Conservation (phyloP, 2,797 vertebrate species). For the Danionella dracula region DNA sequence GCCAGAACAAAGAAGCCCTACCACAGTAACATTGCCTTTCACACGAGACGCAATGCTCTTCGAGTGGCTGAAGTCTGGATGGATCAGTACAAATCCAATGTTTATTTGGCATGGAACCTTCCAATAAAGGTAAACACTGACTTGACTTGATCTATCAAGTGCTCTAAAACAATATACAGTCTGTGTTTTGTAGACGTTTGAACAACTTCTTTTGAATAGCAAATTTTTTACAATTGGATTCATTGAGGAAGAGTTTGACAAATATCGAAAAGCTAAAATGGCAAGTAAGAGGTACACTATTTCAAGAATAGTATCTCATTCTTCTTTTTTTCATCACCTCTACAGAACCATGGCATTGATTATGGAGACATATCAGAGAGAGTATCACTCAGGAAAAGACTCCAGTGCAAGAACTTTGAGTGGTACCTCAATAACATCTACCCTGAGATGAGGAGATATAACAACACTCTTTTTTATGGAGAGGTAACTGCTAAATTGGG, state of each 20-base stretch:
- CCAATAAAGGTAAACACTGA: conserved; percentile 80
- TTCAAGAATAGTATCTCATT: too few species aligned
- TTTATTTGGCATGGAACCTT: conserved; percentile 97
- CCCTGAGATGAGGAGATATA: conserved; percentile 96
- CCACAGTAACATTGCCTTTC: conserved; percentile 89
- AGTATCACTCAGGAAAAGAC: conserved; percentile 77
- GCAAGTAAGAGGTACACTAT: too few species aligned
- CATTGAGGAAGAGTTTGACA: too few species aligned
- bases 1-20: conserved; percentile 94
- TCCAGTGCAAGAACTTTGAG: conserved; percentile 92
- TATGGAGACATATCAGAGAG: conserved; percentile 90
- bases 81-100: conserved; percentile 91
- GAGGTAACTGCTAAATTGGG: conserved; percentile 73
- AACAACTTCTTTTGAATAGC: too few species aligned
- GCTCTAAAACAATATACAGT: too few species aligned
- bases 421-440: conserved; percentile 98
- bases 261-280: too few species aligned
- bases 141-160: too few species aligned
- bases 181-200: too few species aligned
- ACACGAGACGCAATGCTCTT: conserved; percentile 88
- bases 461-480: conserved; percentile 88
- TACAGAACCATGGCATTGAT: conserved; percentile 92
- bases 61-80: conserved; percentile 97
- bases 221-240: too few species aligned
- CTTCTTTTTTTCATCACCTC: conserved; percentile 10